Evolutionary conservation across 1,140 invertebrate genomes (phyloP).

Genomic region (Drosophila auraria): DNA sequence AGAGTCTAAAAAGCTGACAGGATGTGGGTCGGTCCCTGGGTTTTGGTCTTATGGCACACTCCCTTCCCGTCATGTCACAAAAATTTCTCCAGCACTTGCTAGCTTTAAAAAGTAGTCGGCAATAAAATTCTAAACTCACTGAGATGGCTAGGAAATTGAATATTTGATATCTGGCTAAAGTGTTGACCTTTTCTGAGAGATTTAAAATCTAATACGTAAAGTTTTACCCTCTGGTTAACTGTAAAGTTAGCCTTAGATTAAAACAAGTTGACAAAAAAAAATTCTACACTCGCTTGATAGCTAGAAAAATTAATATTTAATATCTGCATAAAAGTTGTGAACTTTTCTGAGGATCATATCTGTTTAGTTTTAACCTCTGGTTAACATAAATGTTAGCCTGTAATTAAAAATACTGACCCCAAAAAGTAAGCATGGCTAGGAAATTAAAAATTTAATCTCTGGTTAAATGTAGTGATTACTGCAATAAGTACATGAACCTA

Average conservation of each 20-base stretch:
- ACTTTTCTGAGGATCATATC: too few relatives aligned
- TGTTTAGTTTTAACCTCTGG: not conserved
- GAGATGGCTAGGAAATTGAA: not conserved
- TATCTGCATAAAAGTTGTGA: too few relatives aligned
- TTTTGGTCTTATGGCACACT: not conserved
- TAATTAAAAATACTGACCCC: too few relatives aligned
- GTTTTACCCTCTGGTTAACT: not conserved
- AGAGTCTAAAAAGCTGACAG: constrained; percentile 18
- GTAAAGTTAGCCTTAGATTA: too few relatives aligned
- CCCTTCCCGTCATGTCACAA: not conserved
- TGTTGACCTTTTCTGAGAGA: not conserved
- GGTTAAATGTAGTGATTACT: too few relatives aligned
- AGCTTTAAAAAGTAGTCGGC: constrained; percentile 3
- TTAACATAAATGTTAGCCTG: too few relatives aligned
- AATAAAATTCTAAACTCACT: constrained; percentile 13
- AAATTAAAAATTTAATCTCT: not conserved
- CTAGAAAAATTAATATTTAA: not conserved
- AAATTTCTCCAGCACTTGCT: not conserved
- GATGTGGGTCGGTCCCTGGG: not conserved
- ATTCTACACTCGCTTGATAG: not conserved
- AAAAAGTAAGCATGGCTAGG: too few relatives aligned
- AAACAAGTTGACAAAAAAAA: not conserved
- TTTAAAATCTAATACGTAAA: not conserved
- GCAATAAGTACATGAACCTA: too few relatives aligned
- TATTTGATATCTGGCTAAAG: not conserved